Conservation (phyloP, 2,888 invertebrate genomes). For the Charanyca ferruginea region DNA sequence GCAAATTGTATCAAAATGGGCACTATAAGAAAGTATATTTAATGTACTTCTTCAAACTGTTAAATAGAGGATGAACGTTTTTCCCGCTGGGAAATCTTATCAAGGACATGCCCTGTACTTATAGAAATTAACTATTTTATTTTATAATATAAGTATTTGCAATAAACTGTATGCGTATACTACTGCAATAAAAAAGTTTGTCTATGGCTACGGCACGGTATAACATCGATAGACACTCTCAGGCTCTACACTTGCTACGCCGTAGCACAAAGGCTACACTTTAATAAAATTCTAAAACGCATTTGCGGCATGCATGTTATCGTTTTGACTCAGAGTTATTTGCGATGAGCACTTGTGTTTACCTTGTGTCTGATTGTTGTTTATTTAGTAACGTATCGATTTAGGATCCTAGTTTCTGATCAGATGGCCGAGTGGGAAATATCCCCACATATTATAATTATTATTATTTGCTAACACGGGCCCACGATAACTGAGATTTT, state of each 20-base stretch:
- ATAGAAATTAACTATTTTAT: slow-evolving; percentile 6
- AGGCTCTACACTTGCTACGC: slow-evolving; percentile 34
- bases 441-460: no score
- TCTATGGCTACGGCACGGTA: slow-evolving; percentile 37
- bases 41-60: no score
- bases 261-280: slow-evolving; percentile 33
- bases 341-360: no score
- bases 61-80: not conserved
- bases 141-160: slow-evolving; percentile 6
- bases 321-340: not conserved
- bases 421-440: no score
- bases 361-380: no score
- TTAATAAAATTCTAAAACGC: not conserved
- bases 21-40: no score
- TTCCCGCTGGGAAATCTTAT: not conserved
- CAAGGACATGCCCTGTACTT: not conserved
- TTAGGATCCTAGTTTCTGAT: no score
- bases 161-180: slow-evolving; percentile 22
- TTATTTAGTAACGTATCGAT: no score
- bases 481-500: no score
- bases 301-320: not conserved
- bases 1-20: no score
- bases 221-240: slow-evolving; percentile 13
- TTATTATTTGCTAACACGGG: no score
- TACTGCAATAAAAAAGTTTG: slow-evolving; percentile 4